These are phyloP conservation scores for Drosophila paramelanica DNA, from an alignment of 2,888 invertebrate genomes.

Conservation along the genomic window DNA sequence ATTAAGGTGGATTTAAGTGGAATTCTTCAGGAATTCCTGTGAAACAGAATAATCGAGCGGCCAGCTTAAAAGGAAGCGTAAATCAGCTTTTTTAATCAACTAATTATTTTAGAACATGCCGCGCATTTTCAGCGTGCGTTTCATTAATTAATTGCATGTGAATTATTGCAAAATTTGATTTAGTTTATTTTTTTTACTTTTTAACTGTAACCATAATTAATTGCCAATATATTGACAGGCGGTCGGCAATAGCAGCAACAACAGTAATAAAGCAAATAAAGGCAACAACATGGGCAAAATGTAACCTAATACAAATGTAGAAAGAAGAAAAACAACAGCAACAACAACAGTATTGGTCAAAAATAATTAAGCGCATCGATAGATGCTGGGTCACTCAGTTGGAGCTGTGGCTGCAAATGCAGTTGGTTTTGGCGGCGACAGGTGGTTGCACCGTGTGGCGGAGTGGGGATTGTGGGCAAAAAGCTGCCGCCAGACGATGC, in stretches of 20 bases:
- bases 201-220: constrained; percentile 37
- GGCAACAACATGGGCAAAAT: constrained; percentile 5
- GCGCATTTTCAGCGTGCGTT: constrained; percentile 24
- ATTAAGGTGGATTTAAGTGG: not conserved
- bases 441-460: not conserved
- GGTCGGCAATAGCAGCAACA: constrained; percentile 31
- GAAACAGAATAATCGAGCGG: too few relatives aligned
- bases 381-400: constrained; percentile 43
- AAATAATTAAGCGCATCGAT: constrained; percentile 25
- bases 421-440: constrained; percentile 8
- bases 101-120: constrained; percentile 30
- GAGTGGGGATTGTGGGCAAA: not conserved
- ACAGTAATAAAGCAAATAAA: constrained; percentile 1
- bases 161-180: constrained; percentile 29
- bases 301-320: constrained; percentile 8
- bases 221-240: constrained; percentile 43
- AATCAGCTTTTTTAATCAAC: constrained; percentile 11
- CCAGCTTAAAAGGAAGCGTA: not conserved
- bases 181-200: constrained; percentile 3
- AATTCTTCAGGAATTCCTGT: constrained; percentile 6
- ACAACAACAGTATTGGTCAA: too few relatives aligned
- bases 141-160: constrained; percentile 37
- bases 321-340: not conserved
- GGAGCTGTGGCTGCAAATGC: constrained; percentile 15
- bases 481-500: constrained; percentile 34